phyloP scores from a whole-genome alignment of 2,888 invertebrate genomes.

The Synergus gifuensis region DNA sequence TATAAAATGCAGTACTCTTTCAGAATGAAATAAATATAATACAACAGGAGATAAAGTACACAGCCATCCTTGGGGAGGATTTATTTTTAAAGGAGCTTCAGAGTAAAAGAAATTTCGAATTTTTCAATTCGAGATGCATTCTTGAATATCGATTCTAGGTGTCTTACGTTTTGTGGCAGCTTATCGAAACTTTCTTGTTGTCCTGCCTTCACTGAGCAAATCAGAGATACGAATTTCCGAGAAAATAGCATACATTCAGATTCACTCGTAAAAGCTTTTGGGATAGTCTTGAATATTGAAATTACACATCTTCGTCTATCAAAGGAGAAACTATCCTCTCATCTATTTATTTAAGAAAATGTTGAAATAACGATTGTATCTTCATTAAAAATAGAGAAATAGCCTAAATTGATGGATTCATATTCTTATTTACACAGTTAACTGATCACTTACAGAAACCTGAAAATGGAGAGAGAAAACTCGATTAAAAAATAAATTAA shows the following conservation, averaged over 20 bases:
- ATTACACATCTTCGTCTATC: neutral
- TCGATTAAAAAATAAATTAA: too few relatives aligned
- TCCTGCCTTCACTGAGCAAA: constrained; percentile 48
- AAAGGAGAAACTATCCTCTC: neutral
- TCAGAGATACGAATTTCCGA: constrained; percentile 52
- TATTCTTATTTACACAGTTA: too few relatives aligned
- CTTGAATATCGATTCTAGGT: constrained; percentile 47
- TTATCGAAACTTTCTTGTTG: constrained; percentile 56
- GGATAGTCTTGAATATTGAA: constrained; percentile 12
- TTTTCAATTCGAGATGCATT: constrained; percentile 48
- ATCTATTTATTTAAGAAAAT: neutral
- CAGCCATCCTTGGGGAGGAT: neutral
- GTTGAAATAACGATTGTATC: too few relatives aligned
- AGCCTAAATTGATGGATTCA: too few relatives aligned
- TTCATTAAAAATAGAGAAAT: too few relatives aligned
- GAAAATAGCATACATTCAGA: constrained; percentile 55
- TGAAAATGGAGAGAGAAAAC: too few relatives aligned
- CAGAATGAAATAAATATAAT: neutral
- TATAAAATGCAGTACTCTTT: too few relatives aligned
- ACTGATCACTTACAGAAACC: too few relatives aligned
- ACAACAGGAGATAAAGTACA: neutral
- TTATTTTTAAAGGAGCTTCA: neutral
- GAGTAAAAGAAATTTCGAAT: constrained; percentile 48
- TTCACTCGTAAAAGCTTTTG: constrained; percentile 51
- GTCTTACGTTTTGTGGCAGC: constrained; percentile 51